A percentile compares a stretch with the other conserved stretches of the same genome.
Conservation (phyloP, 64 coral and sea anemone species). For the Dendrophyllia cribrosa region DNA sequence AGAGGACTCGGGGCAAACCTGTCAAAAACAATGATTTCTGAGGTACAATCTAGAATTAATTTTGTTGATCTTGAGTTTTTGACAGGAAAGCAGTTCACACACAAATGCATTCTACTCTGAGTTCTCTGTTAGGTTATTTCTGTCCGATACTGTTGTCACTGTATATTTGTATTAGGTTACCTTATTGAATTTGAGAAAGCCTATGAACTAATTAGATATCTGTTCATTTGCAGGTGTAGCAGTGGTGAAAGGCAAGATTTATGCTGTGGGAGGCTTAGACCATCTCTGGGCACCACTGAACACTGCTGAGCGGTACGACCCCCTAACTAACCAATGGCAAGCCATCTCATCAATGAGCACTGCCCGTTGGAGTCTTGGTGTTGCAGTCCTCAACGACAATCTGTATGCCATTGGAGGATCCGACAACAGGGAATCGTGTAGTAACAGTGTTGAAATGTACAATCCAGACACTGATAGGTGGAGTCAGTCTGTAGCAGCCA, state of each 20-base stretch:
- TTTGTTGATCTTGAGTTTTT: too few relatives aligned
- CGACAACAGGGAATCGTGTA: constrained; percentile 89
- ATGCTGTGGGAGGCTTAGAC: constrained; percentile 93
- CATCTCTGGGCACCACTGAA: constrained; percentile 96
- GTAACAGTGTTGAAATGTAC: constrained; percentile 97
- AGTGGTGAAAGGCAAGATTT: constrained; percentile 89
- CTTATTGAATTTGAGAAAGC: neutral
- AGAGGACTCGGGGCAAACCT: too few relatives aligned
- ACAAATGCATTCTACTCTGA: too few relatives aligned
- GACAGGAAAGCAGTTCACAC: too few relatives aligned
- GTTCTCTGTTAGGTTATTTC: too few relatives aligned
- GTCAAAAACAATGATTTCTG: too few relatives aligned
- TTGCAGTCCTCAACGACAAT: constrained; percentile 84
- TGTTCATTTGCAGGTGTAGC: constrained; percentile 73
- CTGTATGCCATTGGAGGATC: constrained; percentile 98
- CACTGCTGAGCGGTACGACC: constrained; percentile 91
- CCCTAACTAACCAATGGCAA: constrained; percentile 80
- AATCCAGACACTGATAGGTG: constrained; percentile 70
- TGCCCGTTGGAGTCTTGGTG: constrained; percentile 96
- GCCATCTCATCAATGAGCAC: constrained; percentile 89
- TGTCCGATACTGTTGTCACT: too few relatives aligned
- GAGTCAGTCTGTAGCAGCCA: constrained; percentile 87
- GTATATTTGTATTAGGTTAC: too few relatives aligned
- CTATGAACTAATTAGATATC: neutral
- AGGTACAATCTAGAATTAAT: too few relatives aligned